Base-by-base conservation (phyloP, 2,113 vertebrate genomes). In the Oreamnos americanus region DNA sequence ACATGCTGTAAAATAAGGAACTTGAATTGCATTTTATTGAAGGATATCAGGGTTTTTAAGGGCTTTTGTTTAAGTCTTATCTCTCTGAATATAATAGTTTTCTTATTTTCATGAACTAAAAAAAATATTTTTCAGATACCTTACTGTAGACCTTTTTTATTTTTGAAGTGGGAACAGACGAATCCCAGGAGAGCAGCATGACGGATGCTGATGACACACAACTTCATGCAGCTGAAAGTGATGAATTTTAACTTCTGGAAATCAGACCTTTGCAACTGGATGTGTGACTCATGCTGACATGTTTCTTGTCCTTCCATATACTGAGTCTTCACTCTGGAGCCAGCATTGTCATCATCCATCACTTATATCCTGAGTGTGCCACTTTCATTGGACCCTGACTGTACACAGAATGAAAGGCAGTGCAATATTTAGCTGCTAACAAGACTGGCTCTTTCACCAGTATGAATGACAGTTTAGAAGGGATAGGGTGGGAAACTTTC, bases 151-250 rank as follows among this genome's bases (percentile, higher is more conserved):
- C 43, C 93, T 90, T 3, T 30, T 96, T 97, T 74, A 2, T 98
- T 90, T 97, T 88, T 92, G 85, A 98, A 98, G 99, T 99, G n/a
- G 99, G 99, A 98, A 99, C 99, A 76, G 99, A 99, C 2, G 99
- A 99, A 92, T 99, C 99, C 88, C 99, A 99, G 94, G 99, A 99
- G 98, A 99, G 99, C 99, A 99, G 99, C 98, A 99, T 99, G 99
- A 99, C 99, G 0, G 99, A 99, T 26, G 99, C 99, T 0, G 99
- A 99, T 0, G 99, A 99, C 99, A 99, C 99, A 3, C 99, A 99
- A 96, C 99, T 99, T 91, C 99, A 99, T 92, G 99, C 99, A 2
- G 99, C 99, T 11, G 99, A 99, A 98, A 99, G 99, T 2, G 99
- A 99, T 60, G 99, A 99, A 97, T 99, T 99, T 98, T 99, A 99